phyloP scores from a whole-genome alignment of 2,888 invertebrate genomes.

The Eudemis profundana region DNA sequence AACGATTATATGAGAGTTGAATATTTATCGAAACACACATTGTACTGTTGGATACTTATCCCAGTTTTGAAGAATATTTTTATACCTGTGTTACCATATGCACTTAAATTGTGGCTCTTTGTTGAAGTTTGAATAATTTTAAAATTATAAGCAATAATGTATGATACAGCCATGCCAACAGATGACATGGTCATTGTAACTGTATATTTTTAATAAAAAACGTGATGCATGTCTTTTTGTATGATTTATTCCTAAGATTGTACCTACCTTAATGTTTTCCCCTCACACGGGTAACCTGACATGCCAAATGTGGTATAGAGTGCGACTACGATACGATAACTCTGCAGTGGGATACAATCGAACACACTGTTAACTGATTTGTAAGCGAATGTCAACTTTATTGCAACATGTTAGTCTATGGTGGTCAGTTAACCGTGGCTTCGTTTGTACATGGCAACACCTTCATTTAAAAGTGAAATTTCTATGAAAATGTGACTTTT shows the following conservation, averaged over 20 bases:
- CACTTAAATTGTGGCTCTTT: conserved; percentile 39
- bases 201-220: conserved; percentile 45
- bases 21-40: conserved; percentile 40
- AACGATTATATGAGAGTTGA: conserved; percentile 39
- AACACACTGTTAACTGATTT: no score
- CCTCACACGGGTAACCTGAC: no score
- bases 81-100: conserved; percentile 44
- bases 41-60: conserved; percentile 38
- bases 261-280: background rate
- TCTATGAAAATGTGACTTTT: no score
- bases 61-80: conserved; percentile 42
- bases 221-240: conserved; percentile 8
- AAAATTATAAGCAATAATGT: conserved; percentile 41
- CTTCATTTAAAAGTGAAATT: no score
- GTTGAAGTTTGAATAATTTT: conserved; percentile 43
- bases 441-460: no score
- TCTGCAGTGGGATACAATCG: no score
- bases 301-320: no score
- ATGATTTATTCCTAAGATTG: background rate
- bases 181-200: conserved; percentile 36
- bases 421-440: no score
- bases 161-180: conserved; percentile 20
- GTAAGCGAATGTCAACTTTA: no score
- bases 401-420: no score
- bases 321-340: no score